Conservation (phyloP, 2,888 invertebrate genomes). For the Dynastes grantii region DNA sequence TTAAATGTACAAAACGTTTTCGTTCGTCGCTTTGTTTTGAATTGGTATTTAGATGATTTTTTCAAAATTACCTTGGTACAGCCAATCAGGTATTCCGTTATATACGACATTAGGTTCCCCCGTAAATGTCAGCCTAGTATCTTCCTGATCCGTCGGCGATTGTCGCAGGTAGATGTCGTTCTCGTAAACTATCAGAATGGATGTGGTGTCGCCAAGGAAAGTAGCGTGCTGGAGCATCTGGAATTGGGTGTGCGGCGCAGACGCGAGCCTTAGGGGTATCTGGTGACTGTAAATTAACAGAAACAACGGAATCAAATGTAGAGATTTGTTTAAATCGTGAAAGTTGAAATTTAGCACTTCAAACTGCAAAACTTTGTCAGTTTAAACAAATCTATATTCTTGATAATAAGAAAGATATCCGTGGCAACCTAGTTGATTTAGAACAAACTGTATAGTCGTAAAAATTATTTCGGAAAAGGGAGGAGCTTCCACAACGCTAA, state of each 20-base stretch:
- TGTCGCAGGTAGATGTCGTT: constrained; percentile 91
- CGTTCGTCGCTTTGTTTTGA: no score
- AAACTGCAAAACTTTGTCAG: no score
- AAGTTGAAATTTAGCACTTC: no score
- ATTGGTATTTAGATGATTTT: no score
- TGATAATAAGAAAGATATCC: no score
- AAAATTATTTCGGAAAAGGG: neutral
- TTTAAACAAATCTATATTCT: no score
- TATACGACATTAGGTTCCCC: constrained; percentile 87
- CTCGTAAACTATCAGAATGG: constrained; percentile 85
- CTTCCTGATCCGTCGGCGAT: constrained; percentile 80
- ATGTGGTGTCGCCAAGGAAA: constrained; percentile 86
- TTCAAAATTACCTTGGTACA: constrained; percentile 87
- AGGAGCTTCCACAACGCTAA: neutral
- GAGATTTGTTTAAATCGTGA: no score
- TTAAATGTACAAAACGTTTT: no score
- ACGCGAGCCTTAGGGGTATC: constrained; percentile 87
- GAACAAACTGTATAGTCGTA: neutral
- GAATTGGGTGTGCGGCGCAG: constrained; percentile 79
- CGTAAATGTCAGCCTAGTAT: constrained; percentile 82
- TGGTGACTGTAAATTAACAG: constrained; percentile 78
- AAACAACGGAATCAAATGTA: constrained; percentile 15
- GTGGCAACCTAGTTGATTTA: no score
- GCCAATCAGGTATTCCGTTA: constrained; percentile 96
- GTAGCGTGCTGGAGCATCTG: constrained; percentile 87